Base-by-base conservation (phyloP, 2,797 vertebrate species). In the Lycodopsis pacificus region DNA sequence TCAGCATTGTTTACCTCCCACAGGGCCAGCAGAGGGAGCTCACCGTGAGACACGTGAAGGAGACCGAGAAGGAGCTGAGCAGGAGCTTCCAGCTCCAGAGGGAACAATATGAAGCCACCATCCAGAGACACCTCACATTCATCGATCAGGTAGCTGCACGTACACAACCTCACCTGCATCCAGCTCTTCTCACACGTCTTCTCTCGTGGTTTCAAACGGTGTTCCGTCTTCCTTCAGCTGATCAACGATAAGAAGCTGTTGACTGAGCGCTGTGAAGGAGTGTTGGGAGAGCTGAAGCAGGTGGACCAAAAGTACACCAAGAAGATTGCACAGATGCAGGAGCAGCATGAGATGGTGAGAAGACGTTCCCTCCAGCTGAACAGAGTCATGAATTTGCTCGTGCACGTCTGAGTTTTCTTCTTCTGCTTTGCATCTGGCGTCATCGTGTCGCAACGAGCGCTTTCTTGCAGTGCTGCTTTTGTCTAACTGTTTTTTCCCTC, bases 11-110 rank as follows among this genome's bases (percentile, higher is more conserved):
- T 53, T 0, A 49, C 25, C 19, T 34, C 13, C 19, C 1, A 15
- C 89, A 99, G 98, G 92, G 94, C 9, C 98, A 99, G 90, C 97
- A 99, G 93, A 94, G 95, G 72, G 97, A 98, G 66, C 95, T 99
- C 85, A 97, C 96, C 0, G 80, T 92, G 1, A 93, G 92, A 13
- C 96, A 97, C 0, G 88, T 97, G 82, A 96, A 95, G 85, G 97
- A 98, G 84, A 97, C 96, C 0, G 96, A 99, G 93, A 95, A 94
- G 83, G 97, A 98, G 86, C 94, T 99, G 3, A 83, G 77, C 72
- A 94, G 94, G 22, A 97, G 94, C 90, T 93, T 98, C 64, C 94
- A 91, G 78, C 94, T 95, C 65, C 97, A 99, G 94, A 96, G 95
- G 89, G 96, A 97, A 4, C 97, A 99, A 49, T 99, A 99, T 0